Evolutionary conservation across 2,888 invertebrate genomes (phyloP).

Genomic region (Epirrita christyi): DNA sequence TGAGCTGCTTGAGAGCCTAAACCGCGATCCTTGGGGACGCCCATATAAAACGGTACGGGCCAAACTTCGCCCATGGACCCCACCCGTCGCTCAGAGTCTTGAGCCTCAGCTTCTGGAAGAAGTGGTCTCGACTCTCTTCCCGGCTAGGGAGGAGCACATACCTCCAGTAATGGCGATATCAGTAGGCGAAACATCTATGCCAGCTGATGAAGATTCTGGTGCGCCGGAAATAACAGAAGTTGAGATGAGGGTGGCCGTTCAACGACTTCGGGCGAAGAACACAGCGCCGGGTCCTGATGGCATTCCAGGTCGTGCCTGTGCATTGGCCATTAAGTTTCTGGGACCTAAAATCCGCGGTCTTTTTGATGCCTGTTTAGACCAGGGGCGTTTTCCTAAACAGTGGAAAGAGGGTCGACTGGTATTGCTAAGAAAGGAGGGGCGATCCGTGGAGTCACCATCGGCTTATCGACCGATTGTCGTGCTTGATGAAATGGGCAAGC

Average conservation of each 20-base stretch:
- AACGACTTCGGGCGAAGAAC: neutral
- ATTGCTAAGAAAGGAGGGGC: too few relatives aligned
- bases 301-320: neutral
- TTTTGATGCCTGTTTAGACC: too few relatives aligned
- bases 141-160: neutral
- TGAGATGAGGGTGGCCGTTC: too few relatives aligned
- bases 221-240: neutral
- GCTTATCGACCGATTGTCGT: too few relatives aligned
- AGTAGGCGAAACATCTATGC: too few relatives aligned
- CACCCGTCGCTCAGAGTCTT: conserved; percentile 10
- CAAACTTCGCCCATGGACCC: conserved; percentile 19
- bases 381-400: too few relatives aligned
- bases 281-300: neutral
- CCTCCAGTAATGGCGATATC: conserved; percentile 2
- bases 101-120: conserved; percentile 10
- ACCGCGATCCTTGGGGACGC: neutral
- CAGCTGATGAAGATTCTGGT: neutral
- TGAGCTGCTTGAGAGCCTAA: neutral
- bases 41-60: conserved; percentile 6
- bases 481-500: neutral
- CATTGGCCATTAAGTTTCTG: neutral
- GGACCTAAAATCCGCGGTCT: neutral
- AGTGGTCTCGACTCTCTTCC: conserved; percentile 20
- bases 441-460: too few relatives aligned
- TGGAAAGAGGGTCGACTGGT: too few relatives aligned